These are phyloP conservation scores for Phalera bucephala DNA, from an alignment of 2,888 invertebrate species.

Conservation along the genomic window DNA sequence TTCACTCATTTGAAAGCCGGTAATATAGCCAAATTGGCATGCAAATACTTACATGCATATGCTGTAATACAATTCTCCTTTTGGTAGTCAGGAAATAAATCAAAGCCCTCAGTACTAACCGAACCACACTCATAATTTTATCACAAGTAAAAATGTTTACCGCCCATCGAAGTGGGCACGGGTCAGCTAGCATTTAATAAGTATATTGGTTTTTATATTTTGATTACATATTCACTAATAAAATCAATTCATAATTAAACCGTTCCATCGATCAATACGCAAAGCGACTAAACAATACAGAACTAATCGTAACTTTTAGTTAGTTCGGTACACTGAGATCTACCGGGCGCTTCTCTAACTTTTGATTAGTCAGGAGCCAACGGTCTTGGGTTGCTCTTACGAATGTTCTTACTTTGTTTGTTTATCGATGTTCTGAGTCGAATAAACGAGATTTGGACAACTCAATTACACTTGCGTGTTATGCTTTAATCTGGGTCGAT, in stretches of 20 bases:
- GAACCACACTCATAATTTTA: too few species aligned
- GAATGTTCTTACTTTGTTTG: slow-evolving; percentile 42
- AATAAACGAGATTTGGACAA: slow-evolving; percentile 45
- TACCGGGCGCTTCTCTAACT: slow-evolving; percentile 43
- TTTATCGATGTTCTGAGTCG: slow-evolving; percentile 42
- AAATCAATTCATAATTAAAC: slow-evolving; percentile 13
- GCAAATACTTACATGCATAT: too few species aligned
- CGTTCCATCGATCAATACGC: slow-evolving; percentile 27
- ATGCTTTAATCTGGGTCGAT: slow-evolving; percentile 22
- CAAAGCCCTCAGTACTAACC: too few species aligned
- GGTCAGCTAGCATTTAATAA: too few species aligned
- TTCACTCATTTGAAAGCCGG: too few species aligned
- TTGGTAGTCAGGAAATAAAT: too few species aligned
- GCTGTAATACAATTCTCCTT: too few species aligned
- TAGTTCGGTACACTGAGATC: slow-evolving; percentile 46
- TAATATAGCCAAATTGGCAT: too few species aligned
- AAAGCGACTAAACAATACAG: slow-evolving; percentile 44
- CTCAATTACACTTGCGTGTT: slow-evolving; percentile 43
- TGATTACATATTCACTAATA: too few species aligned
- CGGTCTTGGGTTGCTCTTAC: slow-evolving; percentile 29
- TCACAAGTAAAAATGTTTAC: too few species aligned
- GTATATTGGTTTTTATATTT: too few species aligned
- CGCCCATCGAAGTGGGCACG: too few species aligned
- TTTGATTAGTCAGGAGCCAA: slow-evolving; percentile 52
- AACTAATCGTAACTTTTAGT: slow-evolving; percentile 60